Conservation (phyloP, 2,888 invertebrate genomes). For the Ormyrus thymus region DNA sequence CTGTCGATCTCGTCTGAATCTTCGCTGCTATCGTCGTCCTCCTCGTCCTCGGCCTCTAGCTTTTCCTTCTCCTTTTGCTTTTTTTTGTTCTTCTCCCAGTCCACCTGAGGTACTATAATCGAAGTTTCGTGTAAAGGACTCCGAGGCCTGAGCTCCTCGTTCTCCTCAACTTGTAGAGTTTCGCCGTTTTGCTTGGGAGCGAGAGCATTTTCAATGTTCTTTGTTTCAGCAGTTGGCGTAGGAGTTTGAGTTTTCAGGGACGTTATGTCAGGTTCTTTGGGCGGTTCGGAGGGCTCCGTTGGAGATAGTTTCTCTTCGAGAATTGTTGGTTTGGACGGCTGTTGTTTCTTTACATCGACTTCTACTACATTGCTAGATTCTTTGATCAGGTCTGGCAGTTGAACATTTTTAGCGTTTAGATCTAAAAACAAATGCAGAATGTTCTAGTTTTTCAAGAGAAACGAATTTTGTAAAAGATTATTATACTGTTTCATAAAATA, state of each 20-base stretch:
- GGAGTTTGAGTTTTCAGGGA: constrained; percentile 31
- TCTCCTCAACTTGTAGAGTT: constrained; percentile 58
- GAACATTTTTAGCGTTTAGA: constrained; percentile 59
- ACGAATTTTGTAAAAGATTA: background rate
- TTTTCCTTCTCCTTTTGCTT: constrained; percentile 64
- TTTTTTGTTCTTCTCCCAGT: constrained; percentile 77
- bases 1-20: constrained; percentile 77
- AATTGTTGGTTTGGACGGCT: constrained; percentile 39
- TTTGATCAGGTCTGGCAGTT: constrained; percentile 70
- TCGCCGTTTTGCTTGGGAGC: constrained; percentile 38
- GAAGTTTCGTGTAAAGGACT: constrained; percentile 70
- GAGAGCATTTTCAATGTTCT: constrained; percentile 14
- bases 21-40: constrained; percentile 52
- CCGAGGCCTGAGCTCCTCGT: constrained; percentile 69
- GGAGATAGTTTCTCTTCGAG: constrained; percentile 36
- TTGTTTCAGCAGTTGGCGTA: constrained; percentile 31
- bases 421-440: constrained; percentile 1
- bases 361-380: constrained; percentile 69
- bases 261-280: constrained; percentile 43
- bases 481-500: background rate
- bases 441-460: background rate
- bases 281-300: constrained; percentile 15
- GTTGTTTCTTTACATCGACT: constrained; percentile 3
- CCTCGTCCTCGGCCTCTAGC: constrained; percentile 53
- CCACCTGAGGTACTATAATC: constrained; percentile 77